Evolutionary conservation across 2,888 invertebrate genomes (phyloP), one percentile per base, ranked within the genome.

Genomic region (Lochmaea crataegi): DNA sequence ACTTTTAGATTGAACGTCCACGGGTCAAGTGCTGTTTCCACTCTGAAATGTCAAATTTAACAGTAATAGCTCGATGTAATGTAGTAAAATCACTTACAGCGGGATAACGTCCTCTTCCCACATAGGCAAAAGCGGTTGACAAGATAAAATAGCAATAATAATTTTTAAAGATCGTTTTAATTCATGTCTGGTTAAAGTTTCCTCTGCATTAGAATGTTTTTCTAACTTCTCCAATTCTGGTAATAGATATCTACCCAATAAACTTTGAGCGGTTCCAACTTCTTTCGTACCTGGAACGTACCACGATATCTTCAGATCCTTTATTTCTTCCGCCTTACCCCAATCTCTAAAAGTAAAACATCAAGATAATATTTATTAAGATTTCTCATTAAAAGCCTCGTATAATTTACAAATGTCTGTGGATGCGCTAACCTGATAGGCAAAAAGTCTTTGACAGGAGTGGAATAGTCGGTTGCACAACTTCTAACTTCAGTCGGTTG

Each of bases 281-380:
- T 96, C 96, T 53, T 90, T 90, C 26, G 89, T 88, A 26, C 88
- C 90, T 0, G 97, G 96, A 63, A 92, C 88, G 82, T 95, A 94
- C 96, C 96, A 97, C 56, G 91, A 87, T 22, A 96, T 87, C 9
- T 91, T 88, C 18, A 93, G 87, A 38, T 92, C 89, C 70, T 92
- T 88, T 22, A 94, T 85, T 79, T 92, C 88, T 18, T 92, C 90
- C 0, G 93, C 89, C 73, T 89, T 89, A 0, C 95, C 97, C 97
- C 97, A 98, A 78, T 95, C 93, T 26, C 91, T 89, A 26, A 63
- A 83, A 83, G 6, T 66, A 26, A 14, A 18, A n/a, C 32, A 51
- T 18, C 26, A 16, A 65, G 56, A 18, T 63, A 18, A 65, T 56
- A 14, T 18, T n/a, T 48, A 18, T 57, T 22, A 22, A 1, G 12